Evolutionary conservation across 2,797 vertebrate species (phyloP).

Genomic region (Picus viridis): DNA sequence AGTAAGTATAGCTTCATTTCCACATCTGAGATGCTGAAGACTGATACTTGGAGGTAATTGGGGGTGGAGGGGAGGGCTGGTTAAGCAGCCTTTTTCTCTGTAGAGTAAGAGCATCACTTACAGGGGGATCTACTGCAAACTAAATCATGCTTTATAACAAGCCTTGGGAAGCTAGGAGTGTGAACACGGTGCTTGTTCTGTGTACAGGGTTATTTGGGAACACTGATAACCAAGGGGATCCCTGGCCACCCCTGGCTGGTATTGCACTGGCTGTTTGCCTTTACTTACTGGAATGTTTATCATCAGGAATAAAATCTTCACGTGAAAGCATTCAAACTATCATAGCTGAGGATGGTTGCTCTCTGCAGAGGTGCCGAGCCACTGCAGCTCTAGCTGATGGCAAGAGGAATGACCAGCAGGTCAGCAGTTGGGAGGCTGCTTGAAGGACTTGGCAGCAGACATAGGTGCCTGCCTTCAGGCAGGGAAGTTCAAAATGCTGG

Average conservation of each 20-base stretch:
- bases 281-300: not conserved
- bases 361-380: not conserved
- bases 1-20: not conserved
- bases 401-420: not conserved
- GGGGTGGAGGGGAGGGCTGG: not conserved
- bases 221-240: not conserved
- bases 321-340: not conserved
- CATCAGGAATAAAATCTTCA: not conserved
- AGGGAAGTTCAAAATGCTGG: not conserved
- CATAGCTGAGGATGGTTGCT: not conserved
- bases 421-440: not conserved
- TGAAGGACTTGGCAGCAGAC: not conserved
- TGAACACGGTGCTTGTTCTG: not conserved
- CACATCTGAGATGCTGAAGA: not conserved
- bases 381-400: not conserved
- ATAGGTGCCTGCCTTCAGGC: not conserved
- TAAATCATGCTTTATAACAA: not conserved
- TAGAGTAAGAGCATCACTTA: not conserved
- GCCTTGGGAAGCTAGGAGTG: not conserved
- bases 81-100: not conserved
- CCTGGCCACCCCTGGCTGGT: not conserved
- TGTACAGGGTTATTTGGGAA: not conserved
- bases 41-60: fast-evolving
- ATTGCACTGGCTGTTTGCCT: not conserved
- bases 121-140: not conserved